Base-by-base conservation (phyloP, 2,888 invertebrate species). In the Calliphora vomitoria region DNA sequence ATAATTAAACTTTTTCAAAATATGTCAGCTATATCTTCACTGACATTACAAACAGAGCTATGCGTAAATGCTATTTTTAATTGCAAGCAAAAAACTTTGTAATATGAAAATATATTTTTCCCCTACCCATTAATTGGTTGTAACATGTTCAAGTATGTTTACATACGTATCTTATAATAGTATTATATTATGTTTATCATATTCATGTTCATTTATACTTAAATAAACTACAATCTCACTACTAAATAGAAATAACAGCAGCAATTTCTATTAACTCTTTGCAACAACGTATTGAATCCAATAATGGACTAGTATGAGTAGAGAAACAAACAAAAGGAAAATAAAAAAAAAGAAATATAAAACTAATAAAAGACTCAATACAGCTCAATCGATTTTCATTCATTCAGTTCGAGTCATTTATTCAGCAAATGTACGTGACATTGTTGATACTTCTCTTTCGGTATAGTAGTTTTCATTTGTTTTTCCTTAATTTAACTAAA, bases 331-430 rank as follows among this genome's bases (percentile, higher is more conserved):
- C 41, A 53, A 66, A 83, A 64, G 25, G 44, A 71, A 18, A 79
- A n/a, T 25, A 47, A n/a, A n/a, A n/a, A n/a, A 53, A 66, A 83
- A 64, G 25, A 53, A 71, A 18, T 68, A n/a, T 25, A 47, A 53
- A 18, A 18, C 35, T 35, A 31, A 35, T 25, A 68, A 0, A 3
- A 69, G 47, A 31, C 18, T 50, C 53, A 58, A 58, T 78, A 69
- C 74, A 64, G 75, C 55, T 35, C 79, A 58, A 86, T 86, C 20
- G 79, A 80, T 55, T 80, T 75, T 58, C 58, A 75, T 86, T 79
- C 62, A 86, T 80, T 75, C n/a, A n/a, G n/a, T n/a, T 31, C 86
- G 41, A 80, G 10, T 75, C 82, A 86, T 83, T 86, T 83, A 80
- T 75, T 83, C 69, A 55, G 55, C 35, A 53, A 25, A 69, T 55